These are phyloP conservation scores for Scomber scombrus DNA, from an alignment of 2,113 vertebrate species.

Conservation along the genomic window DNA sequence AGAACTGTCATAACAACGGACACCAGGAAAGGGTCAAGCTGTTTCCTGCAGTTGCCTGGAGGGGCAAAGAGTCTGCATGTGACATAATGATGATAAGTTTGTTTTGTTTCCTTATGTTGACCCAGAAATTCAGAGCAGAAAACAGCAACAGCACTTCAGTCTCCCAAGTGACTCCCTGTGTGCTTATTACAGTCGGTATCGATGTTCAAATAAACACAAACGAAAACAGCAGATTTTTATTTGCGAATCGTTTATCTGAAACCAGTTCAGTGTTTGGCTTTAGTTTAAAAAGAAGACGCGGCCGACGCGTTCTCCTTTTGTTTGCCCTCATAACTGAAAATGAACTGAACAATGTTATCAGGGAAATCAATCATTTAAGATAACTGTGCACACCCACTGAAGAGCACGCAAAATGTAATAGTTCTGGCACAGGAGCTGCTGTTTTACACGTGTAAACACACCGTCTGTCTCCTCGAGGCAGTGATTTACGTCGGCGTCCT, in stretches of 20 bases:
- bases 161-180: too few species aligned
- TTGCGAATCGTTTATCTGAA: too few species aligned
- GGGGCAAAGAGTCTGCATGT: not conserved
- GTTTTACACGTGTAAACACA: not conserved
- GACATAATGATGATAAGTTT: constrained; percentile 21
- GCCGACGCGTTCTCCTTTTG: too few species aligned
- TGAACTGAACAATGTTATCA: not conserved
- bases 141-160: not conserved
- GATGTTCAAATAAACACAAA: too few species aligned
- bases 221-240: too few species aligned
- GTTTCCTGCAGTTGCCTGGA: not conserved
- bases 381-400: not conserved
- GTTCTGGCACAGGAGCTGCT: not conserved
- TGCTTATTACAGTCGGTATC: too few species aligned
- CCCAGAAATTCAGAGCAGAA: constrained; percentile 8
- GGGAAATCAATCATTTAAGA: not conserved
- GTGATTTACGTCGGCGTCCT: not conserved
- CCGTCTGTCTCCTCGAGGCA: not conserved
- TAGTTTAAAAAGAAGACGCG: not conserved
- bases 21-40: not conserved
- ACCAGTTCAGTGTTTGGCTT: not conserved
- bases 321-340: too few species aligned
- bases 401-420: too few species aligned
- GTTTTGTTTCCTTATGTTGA: constrained; percentile 15
- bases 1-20: not conserved